These are phyloP conservation scores for Pipistrellus nathusii DNA, from an alignment of 2,797 vertebrate species.

Conservation along the genomic window DNA sequence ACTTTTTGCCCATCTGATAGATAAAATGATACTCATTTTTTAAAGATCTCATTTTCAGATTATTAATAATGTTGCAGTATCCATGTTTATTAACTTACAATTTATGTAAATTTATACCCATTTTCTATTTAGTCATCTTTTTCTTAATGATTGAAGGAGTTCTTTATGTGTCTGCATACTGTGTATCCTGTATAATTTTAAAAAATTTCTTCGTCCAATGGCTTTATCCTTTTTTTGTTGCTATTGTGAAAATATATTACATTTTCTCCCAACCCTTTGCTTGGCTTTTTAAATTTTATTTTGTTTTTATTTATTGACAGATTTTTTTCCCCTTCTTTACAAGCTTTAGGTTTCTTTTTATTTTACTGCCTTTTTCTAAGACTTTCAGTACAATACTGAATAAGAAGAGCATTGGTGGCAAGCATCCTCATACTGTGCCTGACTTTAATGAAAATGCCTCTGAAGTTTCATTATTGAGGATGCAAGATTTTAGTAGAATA, in stretches of 20 bases:
- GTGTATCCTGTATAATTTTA: neutral
- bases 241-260: neutral
- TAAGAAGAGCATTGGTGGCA: neutral
- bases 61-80: neutral
- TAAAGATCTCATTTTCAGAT: neutral
- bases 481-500: neutral
- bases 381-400: neutral
- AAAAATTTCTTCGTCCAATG: neutral
- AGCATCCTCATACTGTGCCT: neutral
- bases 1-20: neutral
- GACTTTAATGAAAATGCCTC: conserved; percentile 14
- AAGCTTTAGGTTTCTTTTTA: conserved; percentile 9
- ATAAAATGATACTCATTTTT: conserved; percentile 17
- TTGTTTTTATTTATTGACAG: neutral
- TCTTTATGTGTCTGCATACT: neutral
- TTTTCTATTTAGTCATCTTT: neutral
- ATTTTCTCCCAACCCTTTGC: neutral
- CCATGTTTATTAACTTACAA: neutral
- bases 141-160: neutral
- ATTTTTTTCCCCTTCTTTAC: neutral
- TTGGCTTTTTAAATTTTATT: conserved; percentile 27
- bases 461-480: neutral
- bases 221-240: neutral
- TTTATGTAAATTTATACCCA: neutral
- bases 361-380: neutral